These are phyloP conservation scores for Ctenoplectra terminalis DNA, from an alignment of 1,140 invertebrate genomes.

Conservation along the genomic window DNA sequence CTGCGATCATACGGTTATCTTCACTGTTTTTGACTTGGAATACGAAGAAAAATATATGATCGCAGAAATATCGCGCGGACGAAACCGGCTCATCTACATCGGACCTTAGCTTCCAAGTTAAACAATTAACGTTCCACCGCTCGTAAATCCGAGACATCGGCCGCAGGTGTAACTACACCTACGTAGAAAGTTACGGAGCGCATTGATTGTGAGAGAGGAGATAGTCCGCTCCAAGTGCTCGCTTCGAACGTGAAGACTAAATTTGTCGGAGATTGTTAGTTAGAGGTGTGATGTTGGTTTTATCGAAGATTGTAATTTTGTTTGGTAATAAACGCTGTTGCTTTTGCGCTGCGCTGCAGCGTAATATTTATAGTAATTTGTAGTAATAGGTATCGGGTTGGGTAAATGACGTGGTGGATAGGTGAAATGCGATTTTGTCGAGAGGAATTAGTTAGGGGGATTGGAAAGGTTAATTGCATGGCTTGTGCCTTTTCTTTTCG, in stretches of 20 bases:
- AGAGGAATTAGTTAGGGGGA: background rate
- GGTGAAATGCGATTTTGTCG: background rate
- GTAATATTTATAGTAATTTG: constrained; percentile 2
- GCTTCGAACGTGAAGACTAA: background rate
- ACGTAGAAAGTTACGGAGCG: background rate
- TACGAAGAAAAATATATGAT: too few relatives aligned
- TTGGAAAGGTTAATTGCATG: constrained; percentile 7
- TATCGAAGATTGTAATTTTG: background rate
- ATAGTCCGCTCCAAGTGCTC: too few relatives aligned
- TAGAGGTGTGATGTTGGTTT: background rate
- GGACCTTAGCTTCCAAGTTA: constrained; percentile 32
- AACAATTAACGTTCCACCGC: constrained; percentile 40
- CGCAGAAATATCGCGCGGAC: too few relatives aligned
- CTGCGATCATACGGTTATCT: too few relatives aligned
- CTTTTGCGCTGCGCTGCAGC: background rate
- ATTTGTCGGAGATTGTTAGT: too few relatives aligned
- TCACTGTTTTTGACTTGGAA: too few relatives aligned
- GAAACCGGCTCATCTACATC: too few relatives aligned
- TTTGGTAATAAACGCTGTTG: background rate
- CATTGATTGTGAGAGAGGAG: background rate
- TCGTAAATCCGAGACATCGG: constrained; percentile 22
- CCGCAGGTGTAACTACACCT: background rate
- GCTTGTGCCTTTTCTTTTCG: background rate
- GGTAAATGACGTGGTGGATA: background rate
- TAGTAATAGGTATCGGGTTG: background rate